These are phyloP conservation scores for Ceraclea dissimilis DNA, from an alignment of 2,888 invertebrate genomes.

Conservation along the genomic window DNA sequence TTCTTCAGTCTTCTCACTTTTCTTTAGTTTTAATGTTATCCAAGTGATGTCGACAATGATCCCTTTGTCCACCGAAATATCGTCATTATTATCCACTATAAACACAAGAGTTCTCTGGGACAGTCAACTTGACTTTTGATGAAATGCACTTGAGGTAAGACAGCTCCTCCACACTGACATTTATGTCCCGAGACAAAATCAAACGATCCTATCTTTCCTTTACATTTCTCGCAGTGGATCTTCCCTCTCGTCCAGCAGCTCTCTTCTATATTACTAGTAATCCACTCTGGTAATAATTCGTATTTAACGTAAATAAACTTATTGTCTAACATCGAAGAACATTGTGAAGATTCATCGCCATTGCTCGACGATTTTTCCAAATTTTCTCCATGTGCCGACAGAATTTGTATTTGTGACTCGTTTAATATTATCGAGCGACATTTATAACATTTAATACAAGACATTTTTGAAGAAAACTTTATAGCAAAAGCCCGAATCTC, in stretches of 20 bases:
- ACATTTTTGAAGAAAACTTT: constrained; percentile 11
- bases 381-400: constrained; percentile 10
- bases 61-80: no score
- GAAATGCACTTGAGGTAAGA: constrained; percentile 54
- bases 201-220: constrained; percentile 56
- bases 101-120: not conserved
- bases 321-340: constrained; percentile 13
- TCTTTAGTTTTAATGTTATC: no score
- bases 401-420: constrained; percentile 3
- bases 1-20: no score
- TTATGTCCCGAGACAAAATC: constrained; percentile 58
- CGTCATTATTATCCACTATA: no score
- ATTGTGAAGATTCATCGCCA: not conserved
- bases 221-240: constrained; percentile 54
- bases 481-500: no score
- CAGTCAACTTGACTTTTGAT: constrained; percentile 56
- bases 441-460: constrained; percentile 17
- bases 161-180: constrained; percentile 49
- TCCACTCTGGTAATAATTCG: constrained; percentile 17
- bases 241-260: constrained; percentile 62
- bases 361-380: not conserved
- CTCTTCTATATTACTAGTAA: constrained; percentile 35
- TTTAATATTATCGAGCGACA: constrained; percentile 12
- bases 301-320: constrained; percentile 14
- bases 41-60: no score